Percentiles rank a stretch among this genome's conserved stretches.
Evolutionary conservation across 2,113 vertebrate species (phyloP).

Genomic region (Phalacrocorax brasilianus): DNA sequence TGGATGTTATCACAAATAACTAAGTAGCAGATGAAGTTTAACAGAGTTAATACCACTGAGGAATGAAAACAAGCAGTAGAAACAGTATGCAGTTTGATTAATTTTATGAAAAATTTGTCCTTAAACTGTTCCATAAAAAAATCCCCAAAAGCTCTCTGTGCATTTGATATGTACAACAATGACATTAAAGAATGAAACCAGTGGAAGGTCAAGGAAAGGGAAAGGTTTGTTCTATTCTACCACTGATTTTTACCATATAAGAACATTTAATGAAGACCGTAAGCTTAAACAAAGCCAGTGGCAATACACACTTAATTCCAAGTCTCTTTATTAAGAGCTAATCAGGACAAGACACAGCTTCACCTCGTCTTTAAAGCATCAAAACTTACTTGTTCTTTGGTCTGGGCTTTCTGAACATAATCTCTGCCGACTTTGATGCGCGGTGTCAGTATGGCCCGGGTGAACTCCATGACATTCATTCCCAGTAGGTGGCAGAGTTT

Average conservation of each 20-base stretch:
- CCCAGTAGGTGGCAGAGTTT: constrained; percentile 97
- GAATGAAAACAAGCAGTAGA: background rate
- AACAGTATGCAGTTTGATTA: background rate
- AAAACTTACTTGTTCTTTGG: constrained; percentile 92
- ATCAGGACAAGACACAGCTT: background rate
- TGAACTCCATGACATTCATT: constrained; percentile 98
- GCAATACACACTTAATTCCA: background rate
- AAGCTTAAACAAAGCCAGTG: background rate
- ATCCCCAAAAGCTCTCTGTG: background rate
- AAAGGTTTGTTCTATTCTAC: background rate
- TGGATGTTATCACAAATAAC: background rate
- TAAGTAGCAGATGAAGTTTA: background rate
- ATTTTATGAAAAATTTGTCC: background rate
- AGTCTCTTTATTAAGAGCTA: background rate
- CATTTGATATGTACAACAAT: background rate
- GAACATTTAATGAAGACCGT: background rate
- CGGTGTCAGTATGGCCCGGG: constrained; percentile 93
- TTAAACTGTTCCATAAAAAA: background rate
- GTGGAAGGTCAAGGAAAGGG: background rate
- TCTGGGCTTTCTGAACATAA: constrained; percentile 98
- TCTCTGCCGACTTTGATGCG: constrained; percentile 98
- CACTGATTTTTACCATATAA: background rate
- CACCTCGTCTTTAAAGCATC: background rate
- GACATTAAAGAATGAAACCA: background rate
- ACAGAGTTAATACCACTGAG: background rate